These are phyloP conservation scores for Equus przewalskii DNA, from an alignment of 2,113 vertebrate species.

Conservation along the genomic window DNA sequence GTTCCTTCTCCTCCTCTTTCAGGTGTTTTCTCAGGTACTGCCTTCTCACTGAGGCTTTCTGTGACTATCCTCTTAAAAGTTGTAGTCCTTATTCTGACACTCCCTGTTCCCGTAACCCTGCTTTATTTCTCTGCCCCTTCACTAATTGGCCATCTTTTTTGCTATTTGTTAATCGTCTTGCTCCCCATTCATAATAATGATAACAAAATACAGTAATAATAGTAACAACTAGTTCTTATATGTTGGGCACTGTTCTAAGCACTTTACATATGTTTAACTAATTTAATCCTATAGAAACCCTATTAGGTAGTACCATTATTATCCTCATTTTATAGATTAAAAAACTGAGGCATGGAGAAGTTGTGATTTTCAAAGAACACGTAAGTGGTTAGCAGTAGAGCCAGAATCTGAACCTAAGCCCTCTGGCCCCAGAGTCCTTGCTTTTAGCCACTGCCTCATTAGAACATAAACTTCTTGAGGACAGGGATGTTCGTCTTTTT, in stretches of 20 bases:
- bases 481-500: slow-evolving; percentile 35
- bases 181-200: not conserved
- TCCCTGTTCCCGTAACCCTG: not conserved
- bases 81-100: not conserved
- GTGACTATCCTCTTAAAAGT: slow-evolving; percentile 19
- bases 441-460: not conserved
- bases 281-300: not conserved
- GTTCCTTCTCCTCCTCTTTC: not conserved
- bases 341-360: not conserved
- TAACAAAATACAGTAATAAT: slow-evolving; percentile 3
- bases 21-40: not conserved
- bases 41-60: not conserved
- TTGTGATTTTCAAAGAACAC: slow-evolving; percentile 38
- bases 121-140: not conserved
- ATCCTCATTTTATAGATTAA: not conserved
- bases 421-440: slow-evolving; percentile 19
- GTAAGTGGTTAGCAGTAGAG: not conserved
- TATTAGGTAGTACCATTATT: not conserved
- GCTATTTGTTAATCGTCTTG: slow-evolving; percentile 1
- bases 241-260: slow-evolving; percentile 1
- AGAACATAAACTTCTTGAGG: slow-evolving; percentile 12
- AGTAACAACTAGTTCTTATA: not conserved
- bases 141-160: not conserved
- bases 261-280: not conserved
- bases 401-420: not conserved